Percentiles rank a stretch among this genome's conserved stretches.
These are phyloP conservation scores for Aviceda subcristata DNA, from an alignment of 2,113 vertebrate genomes.

Conservation along the genomic window DNA sequence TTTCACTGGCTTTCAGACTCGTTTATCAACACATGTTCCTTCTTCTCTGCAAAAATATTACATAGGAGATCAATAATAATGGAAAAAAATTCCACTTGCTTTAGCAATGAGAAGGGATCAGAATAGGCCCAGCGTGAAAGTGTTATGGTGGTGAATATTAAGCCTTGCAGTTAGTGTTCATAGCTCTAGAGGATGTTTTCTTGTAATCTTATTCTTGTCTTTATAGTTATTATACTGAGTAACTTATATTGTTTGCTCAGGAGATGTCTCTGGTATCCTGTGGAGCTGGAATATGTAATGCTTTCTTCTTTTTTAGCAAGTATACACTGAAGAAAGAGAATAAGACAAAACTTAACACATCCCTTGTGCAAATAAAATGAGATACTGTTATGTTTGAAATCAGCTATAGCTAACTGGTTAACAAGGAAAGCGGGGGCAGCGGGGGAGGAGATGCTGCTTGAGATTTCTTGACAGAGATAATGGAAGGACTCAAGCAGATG, in stretches of 20 bases:
- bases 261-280: neutral
- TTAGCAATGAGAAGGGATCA: neutral
- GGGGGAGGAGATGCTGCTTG: neutral
- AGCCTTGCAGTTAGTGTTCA: slow-evolving; percentile 8
- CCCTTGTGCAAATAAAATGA: neutral
- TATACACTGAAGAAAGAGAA: neutral
- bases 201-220: slow-evolving; percentile 23
- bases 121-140: neutral
- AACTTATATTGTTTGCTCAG: slow-evolving; percentile 15
- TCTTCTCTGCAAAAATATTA: neutral
- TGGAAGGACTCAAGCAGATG: neutral
- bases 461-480: neutral
- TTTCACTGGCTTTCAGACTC: neutral
- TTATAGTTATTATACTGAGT: neutral
- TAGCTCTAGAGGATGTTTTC: slow-evolving; percentile 5
- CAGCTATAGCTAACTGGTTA: neutral
- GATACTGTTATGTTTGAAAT: neutral
- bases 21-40: neutral
- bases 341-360: neutral
- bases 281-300: neutral
- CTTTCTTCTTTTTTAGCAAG: neutral
- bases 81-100: neutral
- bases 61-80: neutral
- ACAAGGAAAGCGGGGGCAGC: neutral
- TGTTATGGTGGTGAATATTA: neutral